Base-by-base conservation (phyloP, 2,888 invertebrate species). In the Aelia acuminata region DNA sequence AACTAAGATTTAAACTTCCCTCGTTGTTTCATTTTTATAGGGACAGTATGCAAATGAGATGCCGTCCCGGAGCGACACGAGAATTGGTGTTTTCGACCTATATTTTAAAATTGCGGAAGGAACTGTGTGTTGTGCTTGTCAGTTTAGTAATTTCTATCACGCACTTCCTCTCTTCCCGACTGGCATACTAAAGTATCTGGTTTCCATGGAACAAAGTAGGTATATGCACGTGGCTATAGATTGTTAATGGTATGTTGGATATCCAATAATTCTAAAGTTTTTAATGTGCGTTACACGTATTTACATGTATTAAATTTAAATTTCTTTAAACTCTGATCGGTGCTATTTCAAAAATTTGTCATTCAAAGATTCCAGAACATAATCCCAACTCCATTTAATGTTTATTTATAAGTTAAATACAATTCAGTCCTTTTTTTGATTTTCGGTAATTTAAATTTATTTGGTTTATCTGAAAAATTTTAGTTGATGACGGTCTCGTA, bases 51-150 rank as follows among this genome's bases (percentile, higher is more conserved):
- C 80, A 43, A 80, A 80, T 80, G 43, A 13, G 80, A 43, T 13
- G 31, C 18, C 63, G 15, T 70, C 35, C 43, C 80, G 80, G 80
- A 43, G 3, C n/a, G 75, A 0, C 75, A 80, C 0, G 18, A 31
- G 35, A 70, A 70, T 70, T 70, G 20, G n/a, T 80, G 43, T 80
- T 43, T 47, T 80, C 43, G 43, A 39, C 80, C 80, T 80, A n/a
- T 43, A n/a, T 43, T 80, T 11, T 43, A 47, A 80, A 80, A 80
- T 80, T 43, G 35, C 80, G 80, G 80, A 47, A 80, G 43, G 43
- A 47, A 80, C 39, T 47, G n/a, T 47, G n/a, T 43, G 11, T 13
- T 47, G n/a, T 80, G 43, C 13, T 43, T 1, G 63, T 31, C 63
- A 20, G 31, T 10, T 70, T 70, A 35, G 18, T 35, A 1, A 70